These are phyloP conservation scores for Zaprionus obscuricornis DNA, from an alignment of 2,888 invertebrate species.

Conservation along the genomic window DNA sequence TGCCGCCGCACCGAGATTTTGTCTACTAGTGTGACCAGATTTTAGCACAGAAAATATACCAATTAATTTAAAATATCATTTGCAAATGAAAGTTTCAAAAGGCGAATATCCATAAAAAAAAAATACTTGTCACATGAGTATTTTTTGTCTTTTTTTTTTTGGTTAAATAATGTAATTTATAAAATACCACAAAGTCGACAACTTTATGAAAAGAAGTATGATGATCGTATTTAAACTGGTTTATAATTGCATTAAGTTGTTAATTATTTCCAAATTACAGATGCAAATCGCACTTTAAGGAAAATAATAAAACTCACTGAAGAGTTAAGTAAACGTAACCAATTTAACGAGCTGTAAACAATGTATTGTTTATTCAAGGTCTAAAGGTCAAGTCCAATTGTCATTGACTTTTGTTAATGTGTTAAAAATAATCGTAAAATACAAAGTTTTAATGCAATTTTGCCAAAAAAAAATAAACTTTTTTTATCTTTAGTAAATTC, in stretches of 20 bases:
- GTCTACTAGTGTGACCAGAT: too few relatives aligned
- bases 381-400: slow-evolving; percentile 58
- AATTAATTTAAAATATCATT: too few relatives aligned
- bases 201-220: too few relatives aligned
- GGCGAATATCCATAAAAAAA: too few relatives aligned
- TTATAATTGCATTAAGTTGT: background rate
- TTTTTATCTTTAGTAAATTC: slow-evolving; percentile 54
- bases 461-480: slow-evolving; percentile 5
- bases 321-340: slow-evolving; percentile 66
- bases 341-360: slow-evolving; percentile 50
- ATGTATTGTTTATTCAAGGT: slow-evolving; percentile 24
- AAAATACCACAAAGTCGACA: too few relatives aligned
- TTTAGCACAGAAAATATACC: too few relatives aligned
- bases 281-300: slow-evolving; percentile 34
- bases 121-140: too few relatives aligned
- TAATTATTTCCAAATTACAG: slow-evolving; percentile 3
- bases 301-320: slow-evolving; percentile 32
- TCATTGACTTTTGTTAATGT: slow-evolving; percentile 40
- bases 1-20: too few relatives aligned
- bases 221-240: too few relatives aligned
- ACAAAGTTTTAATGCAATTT: slow-evolving; percentile 25
- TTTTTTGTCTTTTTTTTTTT: too few relatives aligned
- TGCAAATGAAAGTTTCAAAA: too few relatives aligned
- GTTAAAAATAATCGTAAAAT: slow-evolving; percentile 29
- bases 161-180: too few relatives aligned